Conservation (phyloP, 2,888 invertebrate species). For the Corythucha ciliata region DNA sequence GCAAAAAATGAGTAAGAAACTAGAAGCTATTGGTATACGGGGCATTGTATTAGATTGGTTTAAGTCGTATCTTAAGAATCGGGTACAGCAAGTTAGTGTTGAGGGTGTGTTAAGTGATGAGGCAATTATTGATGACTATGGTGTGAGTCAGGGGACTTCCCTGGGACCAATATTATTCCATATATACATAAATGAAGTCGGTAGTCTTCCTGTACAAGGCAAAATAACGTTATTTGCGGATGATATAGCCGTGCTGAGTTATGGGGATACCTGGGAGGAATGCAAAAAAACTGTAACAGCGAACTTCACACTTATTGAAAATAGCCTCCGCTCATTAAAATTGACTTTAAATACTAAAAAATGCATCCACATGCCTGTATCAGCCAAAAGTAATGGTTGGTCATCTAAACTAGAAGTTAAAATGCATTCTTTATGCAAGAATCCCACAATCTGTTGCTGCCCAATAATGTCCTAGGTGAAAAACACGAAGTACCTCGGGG, state of each 20-base stretch:
- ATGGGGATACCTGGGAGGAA: no score
- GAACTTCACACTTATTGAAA: background rate
- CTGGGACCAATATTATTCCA: background rate
- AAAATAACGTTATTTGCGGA: background rate
- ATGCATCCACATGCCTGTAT: background rate
- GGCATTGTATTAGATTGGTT: constrained; percentile 3
- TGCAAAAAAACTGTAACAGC: no score
- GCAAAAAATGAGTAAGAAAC: background rate
- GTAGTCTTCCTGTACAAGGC: background rate
- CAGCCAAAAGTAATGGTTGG: background rate
- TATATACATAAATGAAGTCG: background rate
- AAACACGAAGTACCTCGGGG: background rate
- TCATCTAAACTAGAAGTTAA: background rate
- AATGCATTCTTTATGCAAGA: background rate
- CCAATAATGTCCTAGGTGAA: background rate
- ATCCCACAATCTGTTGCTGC: background rate
- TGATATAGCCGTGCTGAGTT: constrained; percentile 1
- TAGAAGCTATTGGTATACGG: background rate
- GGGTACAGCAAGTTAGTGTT: background rate
- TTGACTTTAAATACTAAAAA: background rate
- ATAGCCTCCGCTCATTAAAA: no score
- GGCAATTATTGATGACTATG: background rate
- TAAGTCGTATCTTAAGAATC: background rate
- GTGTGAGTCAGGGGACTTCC: constrained; percentile 3
- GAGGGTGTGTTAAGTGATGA: background rate